Base-by-base conservation (phyloP, 2,797 vertebrate genomes). In the Pseudotriccus pelzelni region DNA sequence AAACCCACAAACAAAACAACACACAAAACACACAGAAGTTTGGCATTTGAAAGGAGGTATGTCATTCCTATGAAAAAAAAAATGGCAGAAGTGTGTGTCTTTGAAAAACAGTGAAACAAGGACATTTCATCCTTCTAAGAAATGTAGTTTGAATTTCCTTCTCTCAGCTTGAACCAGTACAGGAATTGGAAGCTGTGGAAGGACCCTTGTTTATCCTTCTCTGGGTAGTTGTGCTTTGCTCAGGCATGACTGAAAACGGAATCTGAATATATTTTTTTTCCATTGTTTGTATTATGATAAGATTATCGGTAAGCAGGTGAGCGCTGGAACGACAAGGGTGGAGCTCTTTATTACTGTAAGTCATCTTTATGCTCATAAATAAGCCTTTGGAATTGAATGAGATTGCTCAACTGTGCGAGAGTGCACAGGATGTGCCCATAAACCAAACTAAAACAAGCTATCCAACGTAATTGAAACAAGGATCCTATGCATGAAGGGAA, bases 201-300 rank as follows among this genome's bases (percentile, higher is more conserved):
- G 41, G 41, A 75, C 74, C 36, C 39, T 41, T 78, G 58, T 78
- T 93, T 52, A 52, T 39, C 27, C 16, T 77, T 77, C 41, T 64
- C 25, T 72, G 20, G 0, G 11, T 41, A 55, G n/a, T n/a, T 84
- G 39, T 41, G 58, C 56, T 89, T 89, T 85, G 78, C 62, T 92
- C 49, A 55, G 78, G 15, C 58, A 84, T 8, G 34, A 69, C 44
- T 93, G 73, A 72, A 85, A 83, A 75, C 0, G 0, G 46, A 89
- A 83, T 75, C 56, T 28, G 49, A 30, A 62, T 41, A 2, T 52
- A 5, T 32, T 81, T 49, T 37, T 70, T 64, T 68, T 36, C 17
- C 15, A 32, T 62, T 87, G 87, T 97, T 94, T 96, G 83, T 73
- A 78, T 78, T 93, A 50, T 10, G 91, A 94, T 93, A 94, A 93